phyloP scores from a whole-genome alignment of 2,113 vertebrate species.

The Pygoscelis adeliae region DNA sequence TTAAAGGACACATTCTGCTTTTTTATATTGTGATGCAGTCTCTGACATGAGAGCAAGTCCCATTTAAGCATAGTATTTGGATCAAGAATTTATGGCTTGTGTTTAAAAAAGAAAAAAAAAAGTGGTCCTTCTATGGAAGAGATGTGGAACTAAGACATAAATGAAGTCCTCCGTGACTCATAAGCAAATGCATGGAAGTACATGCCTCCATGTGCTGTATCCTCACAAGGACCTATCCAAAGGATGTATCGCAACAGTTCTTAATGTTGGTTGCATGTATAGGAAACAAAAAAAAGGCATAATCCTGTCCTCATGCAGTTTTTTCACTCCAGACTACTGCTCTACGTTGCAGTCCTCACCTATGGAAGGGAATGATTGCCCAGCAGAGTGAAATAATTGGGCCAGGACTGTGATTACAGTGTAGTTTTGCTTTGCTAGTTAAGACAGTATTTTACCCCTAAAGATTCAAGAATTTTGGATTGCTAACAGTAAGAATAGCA shows the following conservation, averaged over 20 bases:
- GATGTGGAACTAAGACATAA: background rate
- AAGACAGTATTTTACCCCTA: background rate
- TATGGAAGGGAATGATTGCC: background rate
- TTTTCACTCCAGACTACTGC: background rate
- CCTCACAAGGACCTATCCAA: background rate
- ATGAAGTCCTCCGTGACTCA: background rate
- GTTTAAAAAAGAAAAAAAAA: background rate
- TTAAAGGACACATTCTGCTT: background rate
- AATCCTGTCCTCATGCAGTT: background rate
- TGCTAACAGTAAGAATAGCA: background rate
- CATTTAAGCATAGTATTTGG: background rate
- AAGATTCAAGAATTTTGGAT: background rate
- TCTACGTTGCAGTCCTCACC: background rate
- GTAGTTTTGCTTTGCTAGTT: background rate
- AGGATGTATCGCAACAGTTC: background rate
- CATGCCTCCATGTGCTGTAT: background rate
- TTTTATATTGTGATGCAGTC: background rate
- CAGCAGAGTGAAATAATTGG: background rate
- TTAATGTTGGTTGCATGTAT: background rate
- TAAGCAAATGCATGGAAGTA: background rate
- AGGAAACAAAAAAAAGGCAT: background rate
- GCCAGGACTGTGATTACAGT: background rate
- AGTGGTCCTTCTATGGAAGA: background rate
- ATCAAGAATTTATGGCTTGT: background rate
- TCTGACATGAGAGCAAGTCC: background rate